Percentiles rank a stretch among this genome's conserved stretches.
Evolutionary conservation across 2,888 invertebrate genomes (phyloP).

Genomic region (Watsonalla binaria): DNA sequence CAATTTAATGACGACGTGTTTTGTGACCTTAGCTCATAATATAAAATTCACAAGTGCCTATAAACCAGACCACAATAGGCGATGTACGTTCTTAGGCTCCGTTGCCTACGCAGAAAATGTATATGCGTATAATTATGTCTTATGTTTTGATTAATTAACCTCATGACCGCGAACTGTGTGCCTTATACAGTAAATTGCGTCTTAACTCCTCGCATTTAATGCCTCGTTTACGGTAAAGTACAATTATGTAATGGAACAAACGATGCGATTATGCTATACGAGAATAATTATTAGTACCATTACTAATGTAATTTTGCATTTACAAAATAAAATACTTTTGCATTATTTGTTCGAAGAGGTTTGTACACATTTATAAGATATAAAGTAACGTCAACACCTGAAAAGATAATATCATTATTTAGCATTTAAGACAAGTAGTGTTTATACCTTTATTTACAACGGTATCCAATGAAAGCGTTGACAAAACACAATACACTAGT

Average conservation of each 20-base stretch:
- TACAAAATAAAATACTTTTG: no score
- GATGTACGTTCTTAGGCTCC: background rate
- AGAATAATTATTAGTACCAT: background rate
- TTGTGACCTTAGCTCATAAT: background rate
- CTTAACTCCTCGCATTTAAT: background rate
- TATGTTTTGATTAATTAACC: background rate
- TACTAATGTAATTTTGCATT: background rate
- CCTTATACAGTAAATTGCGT: conserved; percentile 1
- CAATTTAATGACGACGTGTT: no score
- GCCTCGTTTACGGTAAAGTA: background rate
- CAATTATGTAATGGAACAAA: background rate
- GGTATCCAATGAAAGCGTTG: no score
- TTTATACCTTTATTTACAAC: no score
- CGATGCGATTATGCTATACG: background rate
- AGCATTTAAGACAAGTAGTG: no score
- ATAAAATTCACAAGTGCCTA: background rate
- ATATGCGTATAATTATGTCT: background rate
- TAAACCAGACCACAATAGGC: background rate
- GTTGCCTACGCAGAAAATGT: background rate
- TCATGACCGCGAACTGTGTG: background rate
- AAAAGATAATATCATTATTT: no score
- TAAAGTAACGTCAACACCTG: no score
- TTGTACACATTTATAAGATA: no score
- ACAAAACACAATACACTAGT: no score
- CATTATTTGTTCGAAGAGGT: no score